Evolutionary conservation across 2,113 vertebrate genomes (phyloP).

Genomic region (Dipodomys ordii): DNA sequence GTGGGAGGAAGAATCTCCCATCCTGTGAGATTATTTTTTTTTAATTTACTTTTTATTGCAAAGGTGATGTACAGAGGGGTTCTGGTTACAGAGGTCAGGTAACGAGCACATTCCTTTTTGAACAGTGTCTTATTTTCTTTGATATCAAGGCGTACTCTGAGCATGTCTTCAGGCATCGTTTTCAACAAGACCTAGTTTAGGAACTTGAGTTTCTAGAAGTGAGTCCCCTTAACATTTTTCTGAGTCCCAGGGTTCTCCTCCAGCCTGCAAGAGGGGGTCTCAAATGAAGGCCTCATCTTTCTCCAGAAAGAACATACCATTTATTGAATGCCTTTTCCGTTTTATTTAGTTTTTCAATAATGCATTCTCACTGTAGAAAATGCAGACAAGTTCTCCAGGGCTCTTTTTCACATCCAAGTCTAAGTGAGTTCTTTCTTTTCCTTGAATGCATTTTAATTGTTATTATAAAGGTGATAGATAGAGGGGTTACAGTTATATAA

Average conservation of each 20-base stretch:
- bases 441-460: no score
- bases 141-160: background rate
- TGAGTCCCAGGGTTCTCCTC: background rate
- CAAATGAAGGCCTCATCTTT: background rate
- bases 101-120: background rate
- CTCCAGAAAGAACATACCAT: background rate
- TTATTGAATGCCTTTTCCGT: background rate
- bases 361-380: background rate
- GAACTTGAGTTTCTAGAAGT: conserved; percentile 5
- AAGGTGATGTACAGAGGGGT: no score
- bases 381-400: background rate
- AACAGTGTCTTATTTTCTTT: background rate
- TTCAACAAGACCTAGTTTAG: background rate
- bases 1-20: no score
- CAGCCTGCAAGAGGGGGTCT: background rate
- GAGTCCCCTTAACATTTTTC: background rate
- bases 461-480: no score
- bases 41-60: no score
- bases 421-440: background rate
- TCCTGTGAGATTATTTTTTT: no score
- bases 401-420: background rate
- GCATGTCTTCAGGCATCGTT: background rate
- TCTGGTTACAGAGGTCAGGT: no score
- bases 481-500: no score
- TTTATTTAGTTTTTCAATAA: background rate